Percentiles rank a stretch among this genome's conserved stretches.
These are phyloP conservation scores for Ectemnius cavifrons DNA, from an alignment of 2,888 invertebrate genomes.

Conservation along the genomic window DNA sequence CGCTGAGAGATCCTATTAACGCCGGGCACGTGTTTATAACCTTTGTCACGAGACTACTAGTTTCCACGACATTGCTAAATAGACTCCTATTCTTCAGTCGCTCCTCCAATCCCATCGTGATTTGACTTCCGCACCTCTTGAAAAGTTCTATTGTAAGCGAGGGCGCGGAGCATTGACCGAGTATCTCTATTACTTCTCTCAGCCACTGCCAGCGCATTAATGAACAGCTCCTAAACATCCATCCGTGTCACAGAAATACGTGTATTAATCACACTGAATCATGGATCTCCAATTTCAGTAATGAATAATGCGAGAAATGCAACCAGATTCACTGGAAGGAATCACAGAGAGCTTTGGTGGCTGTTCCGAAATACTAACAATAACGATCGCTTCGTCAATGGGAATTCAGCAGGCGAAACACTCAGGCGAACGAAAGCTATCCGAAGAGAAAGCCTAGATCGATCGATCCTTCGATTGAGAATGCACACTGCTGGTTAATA, in stretches of 20 bases:
- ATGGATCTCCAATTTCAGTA: not conserved
- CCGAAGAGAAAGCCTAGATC: constrained; percentile 12
- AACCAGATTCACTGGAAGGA: not conserved
- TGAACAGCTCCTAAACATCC: not conserved
- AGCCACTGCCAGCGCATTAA: not conserved
- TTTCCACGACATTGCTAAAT: constrained; percentile 22
- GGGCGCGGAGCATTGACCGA: not conserved
- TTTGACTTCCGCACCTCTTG: constrained; percentile 23
- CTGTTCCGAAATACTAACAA: not conserved
- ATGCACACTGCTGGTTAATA: constrained; percentile 30
- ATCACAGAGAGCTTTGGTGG: not conserved
- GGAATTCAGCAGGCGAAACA: constrained; percentile 19
- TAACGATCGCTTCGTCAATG: not conserved
- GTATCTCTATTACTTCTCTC: not conserved
- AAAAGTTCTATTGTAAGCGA: constrained; percentile 20
- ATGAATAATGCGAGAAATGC: not conserved
- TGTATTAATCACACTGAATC: not conserved
- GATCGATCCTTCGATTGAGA: constrained; percentile 15
- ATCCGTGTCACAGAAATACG: not conserved
- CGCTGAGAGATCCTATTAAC: constrained; percentile 34
- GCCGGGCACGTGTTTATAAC: constrained; percentile 8
- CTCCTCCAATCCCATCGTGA: constrained; percentile 22
- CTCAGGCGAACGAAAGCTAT: constrained; percentile 11
- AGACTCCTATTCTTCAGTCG: constrained; percentile 7
- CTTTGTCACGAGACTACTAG: constrained; percentile 22